Base-by-base conservation (phyloP, 2,113 vertebrate genomes). In the Holacanthus passer region DNA sequence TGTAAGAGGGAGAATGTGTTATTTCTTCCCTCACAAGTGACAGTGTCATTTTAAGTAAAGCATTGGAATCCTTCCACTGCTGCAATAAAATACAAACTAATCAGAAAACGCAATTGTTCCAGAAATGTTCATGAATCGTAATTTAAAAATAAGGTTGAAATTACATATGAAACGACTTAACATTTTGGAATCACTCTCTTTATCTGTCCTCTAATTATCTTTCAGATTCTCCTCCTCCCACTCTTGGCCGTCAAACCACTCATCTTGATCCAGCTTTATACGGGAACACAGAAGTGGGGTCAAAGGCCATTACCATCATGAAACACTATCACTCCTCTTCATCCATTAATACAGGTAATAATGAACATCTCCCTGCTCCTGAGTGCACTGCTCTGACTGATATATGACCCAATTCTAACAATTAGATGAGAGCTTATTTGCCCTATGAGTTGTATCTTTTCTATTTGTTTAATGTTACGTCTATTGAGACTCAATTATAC, bases 321-420 rank as follows among this genome's bases (percentile, higher is more conserved):
- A 90, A 90, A 87, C 86, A 82, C 83, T 75, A 87, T 94, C 88
- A 89, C 90, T 89, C 88, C 87, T 79, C 90, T 89, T 90, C 90
- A 75, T 85, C 86, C 89, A 86, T 93, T 90, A 90, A 87, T 83
- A 75, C 77, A 84, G 78, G 82, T 86, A 79, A 84, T 89, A 87
- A 86, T 81, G 84, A 90, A 89, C 87, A 80, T 86, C 60, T 59
- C 70, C 47, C 69, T 45, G 81, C 88, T 86, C 22, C 73, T 59
- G 84, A 89, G 67, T 91, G 86, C 43, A 68, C 55, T 66, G 56
- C 79, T 76, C 45, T 35, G 72, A 79, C 73, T 90, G 63, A 92
- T 87, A 66, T 74, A 90, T 11, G 79, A 89, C 62, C 75, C 32
- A 43, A 47, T 32, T 78, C 58, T 14, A 77, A 87, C 87, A 83